A percentile compares a stretch with the other conserved stretches of the same genome.
These are phyloP conservation scores for Dendrolimus punctatus DNA, from an alignment of 1,140 invertebrate species.

Conservation along the genomic window DNA sequence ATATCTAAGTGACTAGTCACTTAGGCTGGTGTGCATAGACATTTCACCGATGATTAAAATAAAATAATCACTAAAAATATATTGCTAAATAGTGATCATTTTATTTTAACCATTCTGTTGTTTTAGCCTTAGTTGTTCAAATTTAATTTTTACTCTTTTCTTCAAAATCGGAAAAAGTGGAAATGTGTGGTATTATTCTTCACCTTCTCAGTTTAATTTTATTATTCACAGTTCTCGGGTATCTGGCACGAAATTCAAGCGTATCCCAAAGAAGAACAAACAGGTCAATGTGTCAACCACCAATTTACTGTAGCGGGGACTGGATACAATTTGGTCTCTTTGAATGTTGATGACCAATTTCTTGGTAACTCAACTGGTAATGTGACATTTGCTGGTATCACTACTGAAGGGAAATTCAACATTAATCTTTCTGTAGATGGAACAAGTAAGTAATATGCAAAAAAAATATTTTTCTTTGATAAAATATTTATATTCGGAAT, in stretches of 20 bases:
- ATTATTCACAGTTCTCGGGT: conserved; percentile 29
- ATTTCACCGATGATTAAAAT: too few relatives aligned
- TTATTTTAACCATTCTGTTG: too few relatives aligned
- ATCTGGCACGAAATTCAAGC: conserved; percentile 35
- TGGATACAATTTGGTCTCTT: conserved; percentile 23
- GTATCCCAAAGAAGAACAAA: conserved; percentile 28
- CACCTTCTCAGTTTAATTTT: too few relatives aligned
- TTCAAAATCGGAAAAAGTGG: too few relatives aligned
- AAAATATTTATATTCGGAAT: neutral
- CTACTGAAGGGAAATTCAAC: conserved; percentile 23
- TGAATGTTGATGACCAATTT: conserved; percentile 22
- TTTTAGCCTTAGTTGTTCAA: too few relatives aligned
- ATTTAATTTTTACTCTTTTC: too few relatives aligned
- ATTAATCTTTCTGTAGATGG: conserved; percentile 17
- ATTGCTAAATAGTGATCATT: too few relatives aligned
- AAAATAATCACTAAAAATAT: too few relatives aligned
- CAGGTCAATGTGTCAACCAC: conserved; percentile 33
- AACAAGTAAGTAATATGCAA: conserved; percentile 12
- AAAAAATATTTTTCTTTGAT: neutral
- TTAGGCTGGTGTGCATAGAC: too few relatives aligned
- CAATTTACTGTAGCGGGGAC: conserved; percentile 8
- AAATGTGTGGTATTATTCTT: too few relatives aligned
- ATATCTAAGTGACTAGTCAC: too few relatives aligned
- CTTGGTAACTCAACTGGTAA: conserved; percentile 16
- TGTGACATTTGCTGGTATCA: conserved; percentile 22